Evolutionary conservation across 1,140 invertebrate genomes (phyloP).

Genomic region (Nixonia krombeini): DNA sequence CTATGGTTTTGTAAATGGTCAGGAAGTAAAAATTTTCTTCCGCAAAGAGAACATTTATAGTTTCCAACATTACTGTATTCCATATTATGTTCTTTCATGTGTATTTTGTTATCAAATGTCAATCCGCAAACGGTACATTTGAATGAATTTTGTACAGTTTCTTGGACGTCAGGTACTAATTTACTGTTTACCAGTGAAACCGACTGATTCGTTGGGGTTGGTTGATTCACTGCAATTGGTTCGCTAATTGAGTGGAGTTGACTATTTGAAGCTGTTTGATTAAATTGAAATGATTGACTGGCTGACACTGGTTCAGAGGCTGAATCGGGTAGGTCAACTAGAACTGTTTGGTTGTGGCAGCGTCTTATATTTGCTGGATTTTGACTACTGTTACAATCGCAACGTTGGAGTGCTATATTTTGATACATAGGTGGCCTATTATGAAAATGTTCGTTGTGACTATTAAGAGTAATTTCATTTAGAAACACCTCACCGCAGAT

Average conservation of each 20-base stretch:
- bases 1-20: slow-evolving; percentile 26
- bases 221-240: background rate
- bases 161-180: background rate
- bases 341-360: too few species aligned
- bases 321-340: too few species aligned
- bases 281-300: too few species aligned
- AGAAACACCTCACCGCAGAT: slow-evolving; percentile 40
- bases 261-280: too few species aligned
- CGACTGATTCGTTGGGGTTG: background rate
- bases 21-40: slow-evolving; percentile 16
- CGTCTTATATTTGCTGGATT: too few species aligned
- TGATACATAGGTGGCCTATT: background rate
- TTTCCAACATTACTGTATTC: slow-evolving; percentile 34
- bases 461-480: slow-evolving; percentile 22
- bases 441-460: slow-evolving; percentile 49
- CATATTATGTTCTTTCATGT: slow-evolving; percentile 24
- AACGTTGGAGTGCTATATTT: background rate
- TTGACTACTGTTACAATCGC: too few species aligned
- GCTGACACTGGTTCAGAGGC: too few species aligned
- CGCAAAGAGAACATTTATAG: slow-evolving; percentile 20
- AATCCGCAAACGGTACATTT: slow-evolving; percentile 26
- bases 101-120: slow-evolving; percentile 18
- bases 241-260: too few species aligned
- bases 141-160: background rate
- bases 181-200: too few species aligned